A percentile compares a stretch with the other conserved stretches of the same genome.
phyloP scores from a whole-genome alignment of 2,888 invertebrate species.

The Athripsodes cinereus region DNA sequence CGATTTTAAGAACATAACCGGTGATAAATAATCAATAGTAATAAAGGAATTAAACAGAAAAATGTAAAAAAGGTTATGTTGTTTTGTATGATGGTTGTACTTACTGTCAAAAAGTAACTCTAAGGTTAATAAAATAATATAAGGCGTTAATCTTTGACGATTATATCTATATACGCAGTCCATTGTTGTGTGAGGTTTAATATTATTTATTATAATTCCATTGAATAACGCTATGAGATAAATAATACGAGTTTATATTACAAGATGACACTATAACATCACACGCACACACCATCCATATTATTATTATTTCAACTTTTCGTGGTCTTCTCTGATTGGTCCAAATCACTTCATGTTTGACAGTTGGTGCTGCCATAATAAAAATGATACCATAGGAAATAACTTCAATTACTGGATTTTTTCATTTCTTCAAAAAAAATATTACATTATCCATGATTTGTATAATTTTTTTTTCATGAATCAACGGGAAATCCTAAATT shows the following conservation, averaged over 20 bases:
- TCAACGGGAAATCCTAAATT: too few species aligned
- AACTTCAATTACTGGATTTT: too few species aligned
- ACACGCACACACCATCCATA: constrained; percentile 43
- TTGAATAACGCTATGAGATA: constrained; percentile 14
- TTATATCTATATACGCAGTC: constrained; percentile 50
- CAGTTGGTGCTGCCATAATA: neutral
- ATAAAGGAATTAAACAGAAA: neutral
- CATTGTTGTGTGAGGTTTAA: constrained; percentile 41
- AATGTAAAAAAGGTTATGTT: neutral
- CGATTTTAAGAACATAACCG: too few species aligned
- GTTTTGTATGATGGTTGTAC: constrained; percentile 31
- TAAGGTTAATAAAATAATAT: constrained; percentile 59
- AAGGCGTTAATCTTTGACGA: constrained; percentile 60
- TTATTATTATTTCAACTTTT: constrained; percentile 36
- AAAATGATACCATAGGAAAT: neutral
- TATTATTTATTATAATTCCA: constrained; percentile 9
- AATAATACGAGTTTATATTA: constrained; percentile 6
- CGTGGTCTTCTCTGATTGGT: constrained; percentile 53
- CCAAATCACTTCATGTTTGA: constrained; percentile 40
- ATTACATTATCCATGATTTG: too few species aligned
- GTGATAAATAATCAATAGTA: constrained; percentile 16
- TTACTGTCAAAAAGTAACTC: constrained; percentile 65
- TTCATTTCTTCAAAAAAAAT: too few species aligned
- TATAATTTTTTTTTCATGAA: too few species aligned
- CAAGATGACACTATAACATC: constrained; percentile 27